Conservation (phyloP, 2,113 vertebrate species). For the Gasterosteus aculeatus region DNA sequence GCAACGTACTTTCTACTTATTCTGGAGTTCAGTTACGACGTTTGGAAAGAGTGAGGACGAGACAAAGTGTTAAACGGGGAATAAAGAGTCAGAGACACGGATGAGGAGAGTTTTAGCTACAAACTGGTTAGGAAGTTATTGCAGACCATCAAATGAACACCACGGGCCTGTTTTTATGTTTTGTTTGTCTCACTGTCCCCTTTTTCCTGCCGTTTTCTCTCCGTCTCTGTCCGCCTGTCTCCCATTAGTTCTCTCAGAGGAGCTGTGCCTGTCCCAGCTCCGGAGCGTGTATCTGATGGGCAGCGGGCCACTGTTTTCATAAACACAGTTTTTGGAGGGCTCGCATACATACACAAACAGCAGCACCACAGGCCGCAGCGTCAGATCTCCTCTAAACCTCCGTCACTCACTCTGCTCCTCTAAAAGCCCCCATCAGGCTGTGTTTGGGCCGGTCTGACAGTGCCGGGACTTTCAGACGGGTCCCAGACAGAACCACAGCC, state of each 20-base stretch:
- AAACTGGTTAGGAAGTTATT: conserved; percentile 41
- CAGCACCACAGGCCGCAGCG: conserved; percentile 71
- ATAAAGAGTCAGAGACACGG: conserved; percentile 14
- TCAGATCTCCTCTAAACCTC: conserved; percentile 76
- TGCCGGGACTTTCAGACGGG: conserved; percentile 58
- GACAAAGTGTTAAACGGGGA: conserved; percentile 34
- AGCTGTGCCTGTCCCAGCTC: conserved; percentile 57
- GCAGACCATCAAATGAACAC: conserved; percentile 39
- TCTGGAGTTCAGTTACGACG: conserved; percentile 48
- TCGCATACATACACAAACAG: conserved; percentile 76
- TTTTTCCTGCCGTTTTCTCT: conserved; percentile 17
- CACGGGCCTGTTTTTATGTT: conserved; percentile 24
- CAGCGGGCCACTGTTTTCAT: conserved; percentile 78
- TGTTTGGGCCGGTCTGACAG: conserved; percentile 73
- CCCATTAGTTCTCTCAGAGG: conserved; percentile 45
- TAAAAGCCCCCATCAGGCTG: conserved; percentile 72
- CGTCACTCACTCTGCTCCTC: conserved; percentile 75
- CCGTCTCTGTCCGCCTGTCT: conserved; percentile 45
- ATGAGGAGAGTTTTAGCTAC: conserved; percentile 14
- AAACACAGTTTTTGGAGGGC: conserved; percentile 75
- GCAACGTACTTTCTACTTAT: conserved; percentile 62
- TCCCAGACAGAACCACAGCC: conserved; percentile 64
- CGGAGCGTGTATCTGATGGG: conserved; percentile 75
- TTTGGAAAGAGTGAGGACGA: conserved; percentile 37
- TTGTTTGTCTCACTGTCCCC: conserved; percentile 24